phyloP scores from a whole-genome alignment of 2,113 vertebrate genomes.

The Dromaius novaehollandiae region DNA sequence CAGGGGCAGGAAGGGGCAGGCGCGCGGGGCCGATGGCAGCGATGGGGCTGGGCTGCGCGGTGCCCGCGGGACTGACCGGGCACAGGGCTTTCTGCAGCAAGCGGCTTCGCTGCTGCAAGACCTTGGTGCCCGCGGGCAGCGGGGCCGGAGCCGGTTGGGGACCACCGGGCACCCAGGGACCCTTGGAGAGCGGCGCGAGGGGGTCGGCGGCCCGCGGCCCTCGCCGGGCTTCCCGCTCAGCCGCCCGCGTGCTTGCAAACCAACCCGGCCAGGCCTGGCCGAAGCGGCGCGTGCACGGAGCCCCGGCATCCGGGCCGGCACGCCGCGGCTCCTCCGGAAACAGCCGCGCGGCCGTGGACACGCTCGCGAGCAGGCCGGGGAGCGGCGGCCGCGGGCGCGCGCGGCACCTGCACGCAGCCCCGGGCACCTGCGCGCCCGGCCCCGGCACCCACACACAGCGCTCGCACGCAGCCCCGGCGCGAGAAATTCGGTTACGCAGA shows the following conservation, averaged over 20 bases:
- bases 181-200: accelerated
- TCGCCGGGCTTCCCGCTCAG: accelerated
- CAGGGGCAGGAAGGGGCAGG: accelerated
- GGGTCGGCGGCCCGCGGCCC: background rate
- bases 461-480: background rate
- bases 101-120: no score
- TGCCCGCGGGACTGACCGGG: no score
- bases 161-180: accelerated
- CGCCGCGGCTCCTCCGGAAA: accelerated
- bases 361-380: accelerated
- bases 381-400: no score
- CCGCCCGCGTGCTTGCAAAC: accelerated
- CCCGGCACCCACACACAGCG: background rate
- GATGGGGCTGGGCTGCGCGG: no score
- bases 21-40: accelerated
- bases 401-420: no score
- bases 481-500: conserved; percentile 46
- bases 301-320: background rate
- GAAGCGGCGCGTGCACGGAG: accelerated
- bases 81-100: no score
- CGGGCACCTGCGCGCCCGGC: background rate
- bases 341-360: accelerated
- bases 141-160: background rate
- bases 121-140: no score
- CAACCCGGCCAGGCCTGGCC: accelerated